Conservation (phyloP, 2,797 vertebrate genomes). For the Oreochromis grahami region DNA sequence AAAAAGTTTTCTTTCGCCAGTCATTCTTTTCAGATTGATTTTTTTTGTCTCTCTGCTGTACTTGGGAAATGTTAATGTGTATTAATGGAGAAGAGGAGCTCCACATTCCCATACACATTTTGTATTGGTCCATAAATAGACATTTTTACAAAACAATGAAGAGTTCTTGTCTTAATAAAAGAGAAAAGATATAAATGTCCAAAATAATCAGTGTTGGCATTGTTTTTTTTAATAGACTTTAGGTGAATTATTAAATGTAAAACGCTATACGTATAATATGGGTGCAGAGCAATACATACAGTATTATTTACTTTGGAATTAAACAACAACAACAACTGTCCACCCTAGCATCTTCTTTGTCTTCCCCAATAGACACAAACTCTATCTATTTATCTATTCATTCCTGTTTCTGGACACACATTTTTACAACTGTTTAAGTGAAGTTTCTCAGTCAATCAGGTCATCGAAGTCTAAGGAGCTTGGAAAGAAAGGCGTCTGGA, state of each 20-base stretch:
- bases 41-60: slow-evolving; percentile 93
- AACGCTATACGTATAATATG: background rate
- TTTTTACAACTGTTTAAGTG: background rate
- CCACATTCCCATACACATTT: slow-evolving; percentile 98
- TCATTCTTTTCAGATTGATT: slow-evolving; percentile 87
- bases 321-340: background rate
- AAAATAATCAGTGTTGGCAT: slow-evolving; percentile 73
- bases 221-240: slow-evolving; percentile 23
- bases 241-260: background rate
- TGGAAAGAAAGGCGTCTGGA: background rate
- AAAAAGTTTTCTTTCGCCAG: slow-evolving; percentile 79
- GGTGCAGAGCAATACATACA: background rate
- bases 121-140: slow-evolving; percentile 99
- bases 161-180: slow-evolving; percentile 99
- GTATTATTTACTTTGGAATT: background rate
- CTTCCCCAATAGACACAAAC: background rate
- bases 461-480: background rate
- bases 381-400: background rate
- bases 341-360: background rate
- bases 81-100: slow-evolving; percentile 87
- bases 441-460: background rate
- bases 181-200: slow-evolving; percentile 98
- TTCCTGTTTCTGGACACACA: background rate
- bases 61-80: slow-evolving; percentile 95
- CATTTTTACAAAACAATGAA: slow-evolving; percentile 99